Base-by-base conservation (phyloP, 2,113 vertebrate genomes). In the Alexandromys fortis region DNA sequence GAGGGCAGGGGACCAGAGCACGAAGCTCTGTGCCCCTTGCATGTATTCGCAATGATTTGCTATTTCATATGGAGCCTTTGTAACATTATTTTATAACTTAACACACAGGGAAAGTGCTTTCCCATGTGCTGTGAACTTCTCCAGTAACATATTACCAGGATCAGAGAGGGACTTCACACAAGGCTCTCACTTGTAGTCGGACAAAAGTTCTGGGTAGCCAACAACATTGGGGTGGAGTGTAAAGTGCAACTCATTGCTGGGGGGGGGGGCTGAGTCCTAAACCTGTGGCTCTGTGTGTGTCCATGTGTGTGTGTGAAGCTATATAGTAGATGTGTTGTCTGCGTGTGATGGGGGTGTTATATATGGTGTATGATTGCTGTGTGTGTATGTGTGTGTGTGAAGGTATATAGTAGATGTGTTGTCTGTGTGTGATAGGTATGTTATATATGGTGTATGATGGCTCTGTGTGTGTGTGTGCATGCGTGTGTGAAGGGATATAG, bases 1-100 rank as follows among this genome's bases (percentile, higher is more conserved):
- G 52, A 26, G 30, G 45, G 33, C 24, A 30, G 21, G 8, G 0
- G 3, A 4, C 28, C 22, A 4, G 17, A 2, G 19, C 49, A 11
- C 5, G 7, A 12, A 13, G 12, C 78, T 19, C 58, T 28, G 2
- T 30, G 61, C 2, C 33, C 47, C 28, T 49, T 13, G 24, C 58
- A 67, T 6, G 0, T 10, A 14, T 28, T 33, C 21, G 11, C 42
- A 8, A 0, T 35, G 33, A 63, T 55, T 82, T 92, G 16, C 26
- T 33, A 11, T 22, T 30, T 75, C 6, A 4, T 35, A 9, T 55
- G 2, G 13, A 35, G 38, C 47, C 47, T 75, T 81, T 30, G 22
- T 30, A 6, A 10, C 21, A 30, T 11, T 19, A 47, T 76, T 55
- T n/a, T 58, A n/a, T n/a, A 4, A 38, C n/a, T 47, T 52, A 42